Base-by-base conservation (phyloP, 2,888 invertebrate genomes). In the Venustoraphidia nigricollis region DNA sequence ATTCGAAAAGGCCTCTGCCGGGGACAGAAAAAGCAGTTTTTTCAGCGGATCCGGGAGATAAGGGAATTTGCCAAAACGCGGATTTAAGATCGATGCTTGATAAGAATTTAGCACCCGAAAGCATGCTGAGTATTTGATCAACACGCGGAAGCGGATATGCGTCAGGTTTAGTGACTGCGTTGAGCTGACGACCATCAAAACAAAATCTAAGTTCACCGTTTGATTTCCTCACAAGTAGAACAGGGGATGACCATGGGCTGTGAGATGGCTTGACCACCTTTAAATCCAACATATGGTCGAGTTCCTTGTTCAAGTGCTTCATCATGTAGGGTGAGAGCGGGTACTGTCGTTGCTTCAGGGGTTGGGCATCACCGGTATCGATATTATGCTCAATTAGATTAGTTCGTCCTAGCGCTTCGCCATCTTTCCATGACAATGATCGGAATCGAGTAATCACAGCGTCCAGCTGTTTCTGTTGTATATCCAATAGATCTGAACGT, bases 21-120 rank as follows among this genome's bases (percentile, higher is more conserved):
- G 57, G 56, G 1, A 62, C 53, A 10, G 53, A 50, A 52, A 62
- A 63, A 6, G 60, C 59, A 17, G 59, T 59, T 48, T 59, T 59
- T 44, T 57, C 56, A 10, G 44, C 11, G 17, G 55, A 55, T 10
- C 45, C 41, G 27, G 48, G 42, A 36, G 50, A 44, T 37, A 60
- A 43, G 3, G 54, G 54, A 11, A 60, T 51, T 49, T 60, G 57
- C 55, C 54, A 57, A 51, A 55, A 58, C 8, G 53, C 53, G 17
- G 49, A 47, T 10, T 49, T 52, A 3, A 57, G 44, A 50, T 59
- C 55, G 8, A 58, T 48, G 8, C 53, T 53, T 9, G 51, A 49
- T 11, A 58, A 45, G 48, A 48, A 60, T 13, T 53, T 50, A 6
- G 58, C 55, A 42, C 52, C 53, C 8, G 51, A 34, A 17, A 59